A percentile compares a stretch with the other conserved stretches of the same genome.
phyloP scores from a whole-genome alignment of 2,797 vertebrate genomes.

The Distichodus sexfasciatus region DNA sequence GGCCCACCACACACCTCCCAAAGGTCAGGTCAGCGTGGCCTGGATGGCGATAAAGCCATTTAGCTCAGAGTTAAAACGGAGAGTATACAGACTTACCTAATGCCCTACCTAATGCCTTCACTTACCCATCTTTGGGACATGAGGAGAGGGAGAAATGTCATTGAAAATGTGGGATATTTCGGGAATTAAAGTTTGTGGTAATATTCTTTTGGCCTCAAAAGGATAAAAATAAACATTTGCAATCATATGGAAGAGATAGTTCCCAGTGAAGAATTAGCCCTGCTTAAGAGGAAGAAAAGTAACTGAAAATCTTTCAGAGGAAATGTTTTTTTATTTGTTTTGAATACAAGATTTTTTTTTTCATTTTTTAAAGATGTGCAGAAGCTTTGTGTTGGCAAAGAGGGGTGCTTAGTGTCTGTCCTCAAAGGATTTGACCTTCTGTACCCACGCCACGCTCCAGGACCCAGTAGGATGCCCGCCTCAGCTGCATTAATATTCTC shows the following conservation, averaged over 20 bases:
- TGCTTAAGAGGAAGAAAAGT: background rate
- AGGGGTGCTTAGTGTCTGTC: conserved; percentile 18
- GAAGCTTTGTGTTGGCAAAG: conserved; percentile 1
- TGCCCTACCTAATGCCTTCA: background rate
- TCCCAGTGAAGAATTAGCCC: background rate
- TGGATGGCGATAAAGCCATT: conserved; percentile 5
- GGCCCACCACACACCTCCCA: conserved; percentile 14
- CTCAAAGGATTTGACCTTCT: conserved; percentile 43
- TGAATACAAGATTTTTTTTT: background rate
- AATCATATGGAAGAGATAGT: background rate
- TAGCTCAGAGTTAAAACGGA: background rate
- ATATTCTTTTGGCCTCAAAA: conserved; percentile 12
- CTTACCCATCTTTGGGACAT: background rate
- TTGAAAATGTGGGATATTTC: conserved; percentile 34
- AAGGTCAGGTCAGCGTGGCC: conserved; percentile 9
- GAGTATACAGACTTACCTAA: conserved; percentile 5
- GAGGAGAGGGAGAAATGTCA: conserved; percentile 7
- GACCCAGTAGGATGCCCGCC: conserved; percentile 31
- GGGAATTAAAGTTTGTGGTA: background rate
- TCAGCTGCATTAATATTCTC: conserved; percentile 43
- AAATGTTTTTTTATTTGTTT: background rate
- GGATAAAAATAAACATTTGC: conserved; percentile 26
- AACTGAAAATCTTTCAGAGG: background rate
- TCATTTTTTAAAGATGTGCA: too few species aligned
- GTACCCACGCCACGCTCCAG: conserved; percentile 9